Percentiles rank a stretch among this genome's conserved stretches.
Conservation (phyloP, 2,797 vertebrate genomes). For the Eptatretus atami region DNA sequence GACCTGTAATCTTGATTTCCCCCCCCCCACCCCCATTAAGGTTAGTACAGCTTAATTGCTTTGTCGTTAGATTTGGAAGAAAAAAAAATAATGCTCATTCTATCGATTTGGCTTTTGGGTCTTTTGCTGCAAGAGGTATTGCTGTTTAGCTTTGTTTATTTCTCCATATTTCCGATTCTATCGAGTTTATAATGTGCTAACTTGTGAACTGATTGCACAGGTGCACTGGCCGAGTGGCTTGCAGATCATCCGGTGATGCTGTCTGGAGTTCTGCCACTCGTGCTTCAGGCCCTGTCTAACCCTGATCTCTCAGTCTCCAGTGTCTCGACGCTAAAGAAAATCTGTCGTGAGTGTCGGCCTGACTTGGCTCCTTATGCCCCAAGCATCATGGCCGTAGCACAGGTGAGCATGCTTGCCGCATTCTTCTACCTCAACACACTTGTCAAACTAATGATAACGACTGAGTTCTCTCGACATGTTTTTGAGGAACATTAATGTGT, state of each 20-base stretch:
- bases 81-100: too few relatives aligned
- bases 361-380: constrained; percentile 72
- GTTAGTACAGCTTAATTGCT: too few relatives aligned
- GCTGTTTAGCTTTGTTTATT: too few relatives aligned
- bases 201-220: constrained; percentile 13
- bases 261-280: constrained; percentile 66
- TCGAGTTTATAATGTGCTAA: too few relatives aligned
- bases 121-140: too few relatives aligned
- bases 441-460: not conserved
- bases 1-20: too few relatives aligned
- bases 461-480: too few relatives aligned
- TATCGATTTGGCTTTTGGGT: too few relatives aligned
- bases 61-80: too few relatives aligned
- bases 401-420: constrained; percentile 22
- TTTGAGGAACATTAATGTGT: too few relatives aligned
- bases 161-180: too few relatives aligned
- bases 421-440: not conserved
- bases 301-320: constrained; percentile 87
- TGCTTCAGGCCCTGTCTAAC: constrained; percentile 71
- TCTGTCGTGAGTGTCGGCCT: constrained; percentile 85
- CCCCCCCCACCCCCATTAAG: too few relatives aligned
- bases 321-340: constrained; percentile 86
- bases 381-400: constrained; percentile 89
- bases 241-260: constrained; percentile 94
- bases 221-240: constrained; percentile 77